Conservation (phyloP, 2,113 vertebrate genomes). For the Aspidoscelis tigris region DNA sequence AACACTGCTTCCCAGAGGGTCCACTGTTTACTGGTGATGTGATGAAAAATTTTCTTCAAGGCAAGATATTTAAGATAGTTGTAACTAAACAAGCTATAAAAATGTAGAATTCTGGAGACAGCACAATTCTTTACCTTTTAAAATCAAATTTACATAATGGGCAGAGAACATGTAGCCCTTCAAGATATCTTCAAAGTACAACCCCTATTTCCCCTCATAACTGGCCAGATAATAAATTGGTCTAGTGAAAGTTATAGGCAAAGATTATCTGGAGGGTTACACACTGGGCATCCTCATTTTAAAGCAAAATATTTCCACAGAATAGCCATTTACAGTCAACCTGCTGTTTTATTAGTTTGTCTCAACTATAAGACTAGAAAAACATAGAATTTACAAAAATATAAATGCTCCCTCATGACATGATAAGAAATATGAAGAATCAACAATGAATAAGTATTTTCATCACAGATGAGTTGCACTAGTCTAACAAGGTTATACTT, state of each 20-base stretch:
- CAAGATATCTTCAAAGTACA: background rate
- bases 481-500: slow-evolving; percentile 34
- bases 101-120: background rate
- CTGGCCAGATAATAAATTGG: background rate
- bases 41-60: background rate
- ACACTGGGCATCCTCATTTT: background rate
- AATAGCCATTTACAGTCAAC: background rate
- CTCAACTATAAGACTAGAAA: background rate
- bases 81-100: background rate
- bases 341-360: background rate
- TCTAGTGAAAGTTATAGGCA: no score
- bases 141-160: background rate
- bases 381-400: slow-evolving; percentile 19
- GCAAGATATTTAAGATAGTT: background rate
- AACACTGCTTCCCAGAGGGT: background rate
- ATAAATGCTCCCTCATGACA: slow-evolving; percentile 14
- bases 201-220: background rate
- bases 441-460: slow-evolving; percentile 9
- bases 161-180: no score
- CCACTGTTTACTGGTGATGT: background rate
- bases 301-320: slow-evolving; percentile 8
- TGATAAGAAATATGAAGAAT: background rate
- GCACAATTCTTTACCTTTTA: background rate
- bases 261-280: background rate
- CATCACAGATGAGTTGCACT: slow-evolving; percentile 35